Percentiles rank a stretch among this genome's conserved stretches.
These are phyloP conservation scores for Cervus canadensis DNA, from an alignment of 2,113 vertebrate genomes.

Conservation along the genomic window DNA sequence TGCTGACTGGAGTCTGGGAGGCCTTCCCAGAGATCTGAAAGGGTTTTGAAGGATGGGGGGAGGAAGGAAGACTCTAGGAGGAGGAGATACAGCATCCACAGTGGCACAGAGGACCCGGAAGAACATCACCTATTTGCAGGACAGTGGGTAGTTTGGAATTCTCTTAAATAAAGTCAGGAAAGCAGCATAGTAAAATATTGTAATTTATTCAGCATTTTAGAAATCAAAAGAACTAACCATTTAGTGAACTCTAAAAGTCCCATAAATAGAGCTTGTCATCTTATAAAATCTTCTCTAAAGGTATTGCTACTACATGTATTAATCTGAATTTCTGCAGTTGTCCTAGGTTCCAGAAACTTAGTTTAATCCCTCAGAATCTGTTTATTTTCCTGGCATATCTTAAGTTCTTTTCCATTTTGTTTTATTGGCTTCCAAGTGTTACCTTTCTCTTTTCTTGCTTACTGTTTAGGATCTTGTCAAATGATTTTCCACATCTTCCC, in stretches of 20 bases:
- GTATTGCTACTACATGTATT: not conserved
- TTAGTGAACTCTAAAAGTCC: not conserved
- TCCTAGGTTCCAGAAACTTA: not conserved
- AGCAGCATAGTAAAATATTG: not conserved
- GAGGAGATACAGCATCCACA: not conserved
- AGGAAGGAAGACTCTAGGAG: not conserved
- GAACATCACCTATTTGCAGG: not conserved
- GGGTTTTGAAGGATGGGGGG: not conserved
- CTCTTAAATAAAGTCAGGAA: constrained; percentile 2
- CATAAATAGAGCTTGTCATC: not conserved
- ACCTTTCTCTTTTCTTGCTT: constrained; percentile 1
- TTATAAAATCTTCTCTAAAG: not conserved
- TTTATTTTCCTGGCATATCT: constrained; percentile 13
- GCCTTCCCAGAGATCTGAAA: not conserved
- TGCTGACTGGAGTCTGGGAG: not conserved
- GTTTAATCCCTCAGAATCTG: not conserved
- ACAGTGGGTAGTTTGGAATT: not conserved
- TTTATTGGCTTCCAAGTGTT: not conserved
- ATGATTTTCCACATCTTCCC: not conserved
- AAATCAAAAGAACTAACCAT: not conserved
- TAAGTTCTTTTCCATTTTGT: not conserved
- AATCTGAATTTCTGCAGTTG: not conserved
- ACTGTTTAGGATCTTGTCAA: not conserved
- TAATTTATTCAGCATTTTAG: constrained; percentile 14
- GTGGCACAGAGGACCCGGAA: not conserved